Conservation (phyloP, 1,140 invertebrate species). For the Macrotrachela quadricornifera region DNA sequence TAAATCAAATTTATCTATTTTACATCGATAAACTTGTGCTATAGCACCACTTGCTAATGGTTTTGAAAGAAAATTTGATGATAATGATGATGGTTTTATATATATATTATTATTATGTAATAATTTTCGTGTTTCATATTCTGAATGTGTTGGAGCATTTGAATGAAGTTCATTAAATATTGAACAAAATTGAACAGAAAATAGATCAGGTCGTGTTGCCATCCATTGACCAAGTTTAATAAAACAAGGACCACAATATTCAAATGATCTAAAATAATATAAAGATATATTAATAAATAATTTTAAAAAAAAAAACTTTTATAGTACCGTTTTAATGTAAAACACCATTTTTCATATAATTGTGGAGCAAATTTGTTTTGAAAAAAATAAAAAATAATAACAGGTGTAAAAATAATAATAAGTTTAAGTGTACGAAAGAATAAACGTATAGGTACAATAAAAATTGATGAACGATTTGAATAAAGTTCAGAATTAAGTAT, state of each 20-base stretch:
- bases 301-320: too few species aligned
- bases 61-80: conserved; percentile 15
- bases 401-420: too few species aligned
- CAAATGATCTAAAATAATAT: conserved; percentile 16
- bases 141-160: conserved; percentile 23
- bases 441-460: too few species aligned
- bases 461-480: too few species aligned
- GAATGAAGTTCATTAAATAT: conserved; percentile 28
- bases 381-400: too few species aligned
- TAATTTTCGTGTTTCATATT: conserved; percentile 11
- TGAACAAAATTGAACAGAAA: conserved; percentile 29
- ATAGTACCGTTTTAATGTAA: too few species aligned
- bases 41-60: conserved; percentile 36
- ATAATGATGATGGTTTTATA: too few species aligned
- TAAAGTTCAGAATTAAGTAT: too few species aligned
- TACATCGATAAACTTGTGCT: conserved; percentile 22
- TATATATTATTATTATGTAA: neutral
- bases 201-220: conserved; percentile 32
- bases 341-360: too few species aligned
- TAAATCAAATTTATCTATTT: conserved; percentile 28
- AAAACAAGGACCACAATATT: conserved; percentile 33
- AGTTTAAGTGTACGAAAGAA: too few species aligned
- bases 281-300: too few species aligned
- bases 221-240: conserved; percentile 37
- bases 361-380: too few species aligned